Evolutionary conservation across 2,797 vertebrate species (phyloP).

Genomic region (Apogon talboti): DNA sequence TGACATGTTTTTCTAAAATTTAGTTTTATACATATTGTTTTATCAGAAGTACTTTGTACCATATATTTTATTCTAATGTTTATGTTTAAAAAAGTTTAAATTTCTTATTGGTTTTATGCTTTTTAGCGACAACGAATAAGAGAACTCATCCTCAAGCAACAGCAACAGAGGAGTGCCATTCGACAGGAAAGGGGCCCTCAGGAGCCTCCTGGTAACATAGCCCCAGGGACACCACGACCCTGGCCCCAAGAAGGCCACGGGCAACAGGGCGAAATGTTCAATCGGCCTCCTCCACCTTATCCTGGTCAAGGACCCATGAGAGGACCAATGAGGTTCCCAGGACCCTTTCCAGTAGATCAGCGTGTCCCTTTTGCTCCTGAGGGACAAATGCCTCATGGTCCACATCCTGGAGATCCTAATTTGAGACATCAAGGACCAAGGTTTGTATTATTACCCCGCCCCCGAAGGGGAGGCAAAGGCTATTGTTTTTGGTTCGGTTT

Average conservation of each 20-base stretch:
- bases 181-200: conserved; percentile 91
- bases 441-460: conserved; percentile 86
- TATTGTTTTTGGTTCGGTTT: no score
- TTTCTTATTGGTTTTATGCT: conserved; percentile 20
- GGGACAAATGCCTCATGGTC: conserved; percentile 86
- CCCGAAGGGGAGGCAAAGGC: no score
- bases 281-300: conserved; percentile 95
- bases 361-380: conserved; percentile 87
- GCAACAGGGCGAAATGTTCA: conserved; percentile 88
- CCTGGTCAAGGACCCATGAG: conserved; percentile 89
- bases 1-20: no score
- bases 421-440: conserved; percentile 91
- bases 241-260: conserved; percentile 91
- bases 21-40: no score
- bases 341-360: conserved; percentile 88
- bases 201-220: conserved; percentile 80
- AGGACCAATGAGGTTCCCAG: conserved; percentile 87
- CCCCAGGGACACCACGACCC: conserved; percentile 83
- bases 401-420: conserved; percentile 86
- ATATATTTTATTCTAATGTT: no score
- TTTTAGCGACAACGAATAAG: conserved; percentile 92
- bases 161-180: conserved; percentile 93
- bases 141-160: conserved; percentile 95
- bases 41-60: no score
- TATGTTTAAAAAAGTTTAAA: conserved; percentile 5